A percentile compares a stretch with the other conserved stretches of the same genome.
These are phyloP conservation scores for Xiphias gladius DNA, from an alignment of 2,113 vertebrate species.

Conservation along the genomic window DNA sequence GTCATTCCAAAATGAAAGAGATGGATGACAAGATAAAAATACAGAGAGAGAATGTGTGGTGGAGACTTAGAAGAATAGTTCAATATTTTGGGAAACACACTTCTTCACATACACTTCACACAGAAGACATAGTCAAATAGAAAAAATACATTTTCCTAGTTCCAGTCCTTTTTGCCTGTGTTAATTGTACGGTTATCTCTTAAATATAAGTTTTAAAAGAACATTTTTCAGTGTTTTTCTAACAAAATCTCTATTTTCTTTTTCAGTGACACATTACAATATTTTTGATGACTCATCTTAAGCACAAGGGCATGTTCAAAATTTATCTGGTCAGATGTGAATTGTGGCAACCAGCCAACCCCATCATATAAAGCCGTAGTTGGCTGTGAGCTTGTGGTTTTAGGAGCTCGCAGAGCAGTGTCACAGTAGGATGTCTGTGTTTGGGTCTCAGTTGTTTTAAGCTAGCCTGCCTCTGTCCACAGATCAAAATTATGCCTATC, in stretches of 20 bases:
- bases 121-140: not conserved
- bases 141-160: not conserved
- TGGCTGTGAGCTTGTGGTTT: not conserved
- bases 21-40: conserved; percentile 30
- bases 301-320: not conserved
- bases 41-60: not conserved
- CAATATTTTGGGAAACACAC: conserved; percentile 6
- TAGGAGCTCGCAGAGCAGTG: not conserved
- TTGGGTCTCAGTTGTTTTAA: not conserved
- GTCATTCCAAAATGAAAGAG: conserved; percentile 1
- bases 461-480: not conserved
- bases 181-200: not conserved
- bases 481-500: not conserved
- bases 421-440: not conserved
- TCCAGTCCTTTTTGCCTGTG: not conserved
- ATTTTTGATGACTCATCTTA: not conserved
- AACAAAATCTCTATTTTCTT: not conserved
- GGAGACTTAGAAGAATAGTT: conserved; percentile 13
- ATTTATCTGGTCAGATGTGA: not conserved
- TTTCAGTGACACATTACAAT: not conserved
- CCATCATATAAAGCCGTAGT: not conserved
- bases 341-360: not conserved
- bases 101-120: not conserved
- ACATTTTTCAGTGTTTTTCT: not conserved
- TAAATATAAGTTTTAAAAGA: not conserved